phyloP scores from a whole-genome alignment of 2,113 vertebrate genomes.

The Leucopternis melanops region DNA sequence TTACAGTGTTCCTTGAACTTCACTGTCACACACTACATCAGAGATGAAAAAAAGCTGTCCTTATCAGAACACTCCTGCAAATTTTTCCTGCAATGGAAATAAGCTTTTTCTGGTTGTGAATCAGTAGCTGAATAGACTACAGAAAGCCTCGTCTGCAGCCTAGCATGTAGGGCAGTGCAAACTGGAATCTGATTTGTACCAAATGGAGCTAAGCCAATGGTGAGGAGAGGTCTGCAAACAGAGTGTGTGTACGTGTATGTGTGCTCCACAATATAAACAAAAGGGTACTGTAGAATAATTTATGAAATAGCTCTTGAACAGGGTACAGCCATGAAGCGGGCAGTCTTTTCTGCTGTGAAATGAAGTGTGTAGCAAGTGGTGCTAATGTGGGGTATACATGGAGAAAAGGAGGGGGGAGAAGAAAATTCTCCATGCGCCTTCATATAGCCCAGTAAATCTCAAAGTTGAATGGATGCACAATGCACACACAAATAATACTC shows the following conservation, averaged over 20 bases:
- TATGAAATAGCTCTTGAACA: background rate
- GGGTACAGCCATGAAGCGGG: background rate
- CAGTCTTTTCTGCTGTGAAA: background rate
- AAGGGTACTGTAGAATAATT: background rate
- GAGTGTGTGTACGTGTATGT: accelerated
- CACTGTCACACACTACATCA: background rate
- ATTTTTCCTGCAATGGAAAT: background rate
- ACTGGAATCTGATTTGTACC: background rate
- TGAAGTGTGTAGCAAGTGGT: background rate
- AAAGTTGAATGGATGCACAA: background rate
- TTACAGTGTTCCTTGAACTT: background rate
- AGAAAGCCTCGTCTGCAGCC: background rate
- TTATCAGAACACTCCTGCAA: background rate
- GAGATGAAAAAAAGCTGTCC: background rate
- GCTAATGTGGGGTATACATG: accelerated
- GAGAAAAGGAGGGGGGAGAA: background rate
- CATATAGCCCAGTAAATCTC: background rate
- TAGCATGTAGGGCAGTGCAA: background rate
- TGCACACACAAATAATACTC: background rate
- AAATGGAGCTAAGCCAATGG: background rate
- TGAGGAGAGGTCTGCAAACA: background rate
- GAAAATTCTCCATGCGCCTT: background rate
- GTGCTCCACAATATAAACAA: background rate
- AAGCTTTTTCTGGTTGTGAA: background rate
- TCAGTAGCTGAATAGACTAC: background rate